A percentile compares a stretch with the other conserved stretches of the same genome.
Conservation (phyloP, 2,113 vertebrate genomes). For the Anseranas semipalmata region DNA sequence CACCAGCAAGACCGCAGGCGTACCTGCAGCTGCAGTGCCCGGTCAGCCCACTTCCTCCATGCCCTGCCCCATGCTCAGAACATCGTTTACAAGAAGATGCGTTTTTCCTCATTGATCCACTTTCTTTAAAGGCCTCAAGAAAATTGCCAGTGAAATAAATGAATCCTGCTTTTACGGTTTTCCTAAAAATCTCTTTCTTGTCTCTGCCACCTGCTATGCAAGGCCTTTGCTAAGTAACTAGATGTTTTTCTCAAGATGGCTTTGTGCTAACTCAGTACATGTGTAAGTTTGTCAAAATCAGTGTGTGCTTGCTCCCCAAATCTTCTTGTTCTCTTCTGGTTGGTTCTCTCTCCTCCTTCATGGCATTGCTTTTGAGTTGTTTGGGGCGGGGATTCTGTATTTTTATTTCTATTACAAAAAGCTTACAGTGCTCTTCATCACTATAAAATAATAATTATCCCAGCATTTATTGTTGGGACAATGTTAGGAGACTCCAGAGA, state of each 20-base stretch:
- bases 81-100: background rate
- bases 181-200: background rate
- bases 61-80: background rate
- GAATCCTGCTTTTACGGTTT: background rate
- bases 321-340: background rate
- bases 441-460: background rate
- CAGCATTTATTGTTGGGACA: background rate
- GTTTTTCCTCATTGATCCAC: background rate
- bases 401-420: background rate
- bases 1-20: background rate
- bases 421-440: background rate
- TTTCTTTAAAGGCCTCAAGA: background rate
- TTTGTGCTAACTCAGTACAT: background rate
- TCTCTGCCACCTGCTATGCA: background rate
- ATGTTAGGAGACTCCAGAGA: background rate
- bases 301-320: background rate
- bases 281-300: background rate
- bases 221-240: background rate
- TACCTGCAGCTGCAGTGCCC: background rate
- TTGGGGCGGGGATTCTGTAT: background rate
- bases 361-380: slow-evolving; percentile 1
- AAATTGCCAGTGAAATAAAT: background rate
- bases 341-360: background rate
- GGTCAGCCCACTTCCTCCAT: background rate
- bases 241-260: background rate